Base-by-base conservation (phyloP, 2,888 invertebrate genomes). In the Arctia plantaginis region DNA sequence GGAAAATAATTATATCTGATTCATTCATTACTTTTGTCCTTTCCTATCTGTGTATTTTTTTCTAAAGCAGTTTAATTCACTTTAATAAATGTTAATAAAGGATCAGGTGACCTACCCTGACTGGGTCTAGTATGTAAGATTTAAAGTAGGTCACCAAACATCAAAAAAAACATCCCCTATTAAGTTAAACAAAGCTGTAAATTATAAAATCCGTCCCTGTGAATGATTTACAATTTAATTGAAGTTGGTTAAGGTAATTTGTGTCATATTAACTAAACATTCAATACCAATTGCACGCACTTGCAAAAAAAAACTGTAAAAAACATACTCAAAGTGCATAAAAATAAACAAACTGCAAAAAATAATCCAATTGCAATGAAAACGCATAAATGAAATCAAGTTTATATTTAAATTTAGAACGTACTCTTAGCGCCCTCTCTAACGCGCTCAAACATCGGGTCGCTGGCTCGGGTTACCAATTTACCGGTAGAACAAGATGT, bases 401-500 rank as follows among this genome's bases (percentile, higher is more conserved):
- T 69, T 55, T 66, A 41, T 35, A 70, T 74, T 74, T 66, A 51
- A 41, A 74, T 78, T 69, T 77, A 77, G 82, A 83, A 75, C 78
- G 80, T 73, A 78, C 79, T 66, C 66, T 67, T 74, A 71, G 64
- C 51, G 71, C 71, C 67, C 67, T 64, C 74, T 30, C 66, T 69
- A 70, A 71, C 62, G 69, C 23, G 67, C 77, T 77, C 83, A 85
- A 85, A 83, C 85, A 80, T 51, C 83, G 85, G 83, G 83, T 83
- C 82, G 80, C 76, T 80, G 77, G 89, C 82, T 94, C 91, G 83
- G 80, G 88, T 94, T 94, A 93, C 94, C 94, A 94, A 94, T 94
- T 94, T 93, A 86, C 85, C 76, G 84, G 84, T 77, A 85, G 83
- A 85, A 85, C 82, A 89, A 88, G 89, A 87, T 87, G 85, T 84